These are phyloP conservation scores for Papilio polyxenes DNA, from an alignment of 1,140 invertebrate genomes.

Conservation along the genomic window DNA sequence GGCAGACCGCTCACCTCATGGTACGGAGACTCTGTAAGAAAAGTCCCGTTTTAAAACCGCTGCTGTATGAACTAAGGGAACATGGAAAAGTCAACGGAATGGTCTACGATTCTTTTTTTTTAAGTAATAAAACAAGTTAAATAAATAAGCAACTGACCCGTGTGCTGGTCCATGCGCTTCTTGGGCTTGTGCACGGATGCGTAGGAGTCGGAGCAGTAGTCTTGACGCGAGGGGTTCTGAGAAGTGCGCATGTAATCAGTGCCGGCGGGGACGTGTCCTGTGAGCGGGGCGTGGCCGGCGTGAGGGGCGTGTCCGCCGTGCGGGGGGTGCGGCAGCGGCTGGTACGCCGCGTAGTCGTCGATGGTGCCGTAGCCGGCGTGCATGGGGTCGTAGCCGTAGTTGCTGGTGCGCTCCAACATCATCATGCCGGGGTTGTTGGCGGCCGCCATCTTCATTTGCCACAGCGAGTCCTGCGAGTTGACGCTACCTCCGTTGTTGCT, in stretches of 20 bases:
- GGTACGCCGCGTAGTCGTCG: slow-evolving; percentile 93
- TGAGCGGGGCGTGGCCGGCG: slow-evolving; percentile 87
- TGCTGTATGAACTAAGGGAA: no score
- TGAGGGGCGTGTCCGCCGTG: slow-evolving; percentile 84
- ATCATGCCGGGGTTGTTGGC: slow-evolving; percentile 82
- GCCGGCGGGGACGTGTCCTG: slow-evolving; percentile 83
- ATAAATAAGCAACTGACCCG: slow-evolving; percentile 81
- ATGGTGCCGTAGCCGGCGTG: slow-evolving; percentile 91
- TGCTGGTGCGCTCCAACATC: slow-evolving; percentile 83
- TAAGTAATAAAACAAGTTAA: not conserved
- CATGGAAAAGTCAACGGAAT: no score
- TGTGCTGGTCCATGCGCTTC: slow-evolving; percentile 89
- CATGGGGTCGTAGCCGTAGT: slow-evolving; percentile 88
- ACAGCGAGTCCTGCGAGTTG: slow-evolving; percentile 96
- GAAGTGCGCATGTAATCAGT: slow-evolving; percentile 87
- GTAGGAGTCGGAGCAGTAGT: slow-evolving; percentile 92
- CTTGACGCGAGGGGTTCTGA: slow-evolving; percentile 90
- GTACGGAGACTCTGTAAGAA: slow-evolving; percentile 91
- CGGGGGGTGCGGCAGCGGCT: slow-evolving; percentile 85
- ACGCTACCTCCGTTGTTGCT: slow-evolving; percentile 96
- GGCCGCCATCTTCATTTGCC: slow-evolving; percentile 94
- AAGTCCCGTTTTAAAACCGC: not conserved
- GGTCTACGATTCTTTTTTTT: no score
- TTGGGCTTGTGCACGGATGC: slow-evolving; percentile 92
- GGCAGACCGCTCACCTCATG: slow-evolving; percentile 94